Evolutionary conservation across 30 jellyfish, hydroid and myxozoan species (phyloP).

Genomic region (Cassiopea xamachana): DNA sequence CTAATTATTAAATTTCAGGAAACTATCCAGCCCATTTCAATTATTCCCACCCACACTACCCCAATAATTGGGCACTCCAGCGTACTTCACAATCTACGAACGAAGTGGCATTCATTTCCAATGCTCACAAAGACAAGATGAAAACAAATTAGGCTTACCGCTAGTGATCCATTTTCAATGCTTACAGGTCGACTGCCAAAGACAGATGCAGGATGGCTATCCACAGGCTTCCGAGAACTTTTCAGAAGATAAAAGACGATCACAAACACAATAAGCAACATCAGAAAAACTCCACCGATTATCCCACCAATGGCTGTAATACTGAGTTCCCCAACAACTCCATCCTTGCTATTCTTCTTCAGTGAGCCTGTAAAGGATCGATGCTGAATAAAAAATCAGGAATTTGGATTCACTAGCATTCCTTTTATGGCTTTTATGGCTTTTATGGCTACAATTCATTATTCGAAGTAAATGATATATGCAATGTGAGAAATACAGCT

Average conservation of each 20-base stretch:
- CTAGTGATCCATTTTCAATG: conserved; percentile 78
- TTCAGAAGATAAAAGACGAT: conserved; percentile 57
- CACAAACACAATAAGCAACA: conserved; percentile 36
- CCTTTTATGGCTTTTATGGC: no score
- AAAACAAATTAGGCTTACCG: conserved; percentile 20
- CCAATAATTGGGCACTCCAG: no score
- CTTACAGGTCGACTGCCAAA: conserved; percentile 75
- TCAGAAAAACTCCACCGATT: conserved; percentile 83
- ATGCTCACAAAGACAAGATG: not conserved
- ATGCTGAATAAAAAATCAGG: no score
- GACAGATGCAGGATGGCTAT: conserved; percentile 60
- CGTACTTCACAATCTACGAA: no score
- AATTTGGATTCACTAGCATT: no score
- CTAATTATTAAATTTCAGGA: no score
- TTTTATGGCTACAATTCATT: no score
- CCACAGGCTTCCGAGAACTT: conserved; percentile 56
- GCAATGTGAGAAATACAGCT: no score
- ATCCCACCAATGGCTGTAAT: conserved; percentile 77
- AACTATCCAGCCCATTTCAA: no score
- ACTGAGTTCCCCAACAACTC: conserved; percentile 47
- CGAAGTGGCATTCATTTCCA: not conserved
- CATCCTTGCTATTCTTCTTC: conserved; percentile 21
- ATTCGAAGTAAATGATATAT: no score
- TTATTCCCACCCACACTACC: no score
- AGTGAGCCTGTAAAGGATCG: not conserved